Evolutionary conservation across 2,797 vertebrate genomes (phyloP).

Genomic region (Pantherophis alleghaniensis): DNA sequence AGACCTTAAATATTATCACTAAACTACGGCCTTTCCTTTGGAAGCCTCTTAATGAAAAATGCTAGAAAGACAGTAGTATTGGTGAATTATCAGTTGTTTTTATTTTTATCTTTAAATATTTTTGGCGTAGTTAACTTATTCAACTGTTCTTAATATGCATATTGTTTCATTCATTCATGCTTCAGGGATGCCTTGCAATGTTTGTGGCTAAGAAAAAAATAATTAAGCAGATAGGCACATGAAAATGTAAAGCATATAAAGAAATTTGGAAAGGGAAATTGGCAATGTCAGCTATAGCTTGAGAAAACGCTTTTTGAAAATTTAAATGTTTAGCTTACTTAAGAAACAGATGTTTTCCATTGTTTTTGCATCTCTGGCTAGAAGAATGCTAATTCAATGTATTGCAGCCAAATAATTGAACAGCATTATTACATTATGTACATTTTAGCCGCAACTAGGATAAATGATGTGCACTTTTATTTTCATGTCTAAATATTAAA

Average conservation of each 20-base stretch:
- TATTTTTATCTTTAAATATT: neutral
- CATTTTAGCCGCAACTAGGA: neutral
- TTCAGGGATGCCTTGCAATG: neutral
- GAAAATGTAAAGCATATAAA: constrained; percentile 24
- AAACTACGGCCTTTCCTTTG: neutral
- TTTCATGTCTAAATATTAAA: neutral
- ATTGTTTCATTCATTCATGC: constrained; percentile 3
- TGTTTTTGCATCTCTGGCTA: constrained; percentile 23
- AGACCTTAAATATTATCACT: neutral
- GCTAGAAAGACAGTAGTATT: neutral
- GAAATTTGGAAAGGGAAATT: constrained; percentile 1
- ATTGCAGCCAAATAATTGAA: neutral
- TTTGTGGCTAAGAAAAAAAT: constrained; percentile 14
- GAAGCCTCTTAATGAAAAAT: neutral
- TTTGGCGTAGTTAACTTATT: neutral
- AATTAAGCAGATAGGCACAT: constrained; percentile 15
- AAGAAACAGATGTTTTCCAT: constrained; percentile 38
- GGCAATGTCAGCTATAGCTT: constrained; percentile 4
- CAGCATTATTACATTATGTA: neutral
- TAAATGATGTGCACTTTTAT: neutral
- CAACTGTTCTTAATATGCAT: neutral
- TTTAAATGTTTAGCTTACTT: constrained; percentile 16
- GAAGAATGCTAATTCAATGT: neutral
- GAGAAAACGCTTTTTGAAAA: constrained; percentile 28
- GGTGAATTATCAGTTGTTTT: neutral